Percentiles rank a stretch among this genome's conserved stretches.
phyloP scores from a whole-genome alignment of 2,797 vertebrate genomes.

The Eulemur rubriventer region DNA sequence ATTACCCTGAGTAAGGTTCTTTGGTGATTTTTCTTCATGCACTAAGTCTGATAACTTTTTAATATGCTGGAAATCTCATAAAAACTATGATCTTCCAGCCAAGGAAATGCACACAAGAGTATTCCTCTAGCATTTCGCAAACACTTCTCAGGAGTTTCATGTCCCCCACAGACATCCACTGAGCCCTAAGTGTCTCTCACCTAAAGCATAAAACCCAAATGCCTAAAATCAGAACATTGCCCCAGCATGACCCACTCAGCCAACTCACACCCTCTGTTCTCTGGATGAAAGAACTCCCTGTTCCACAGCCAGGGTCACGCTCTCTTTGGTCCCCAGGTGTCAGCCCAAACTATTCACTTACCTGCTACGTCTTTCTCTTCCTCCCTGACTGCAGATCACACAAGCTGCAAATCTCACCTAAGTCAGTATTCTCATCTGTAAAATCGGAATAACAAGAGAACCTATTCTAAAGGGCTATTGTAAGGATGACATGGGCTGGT shows the following conservation, averaged over 20 bases:
- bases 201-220: not conserved
- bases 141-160: not conserved
- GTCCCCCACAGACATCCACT: not conserved
- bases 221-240: not conserved
- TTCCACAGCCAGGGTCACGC: not conserved
- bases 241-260: not conserved
- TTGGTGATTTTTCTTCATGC: not conserved
- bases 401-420: too few relatives aligned
- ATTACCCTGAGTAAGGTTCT: not conserved
- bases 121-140: accelerated
- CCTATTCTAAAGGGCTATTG: not conserved
- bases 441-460: not conserved
- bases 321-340: not conserved
- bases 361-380: not conserved
- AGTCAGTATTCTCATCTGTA: not conserved
- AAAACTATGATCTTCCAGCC: not conserved
- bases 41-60: not conserved
- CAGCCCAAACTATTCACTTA: not conserved
- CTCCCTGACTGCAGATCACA: too few relatives aligned
- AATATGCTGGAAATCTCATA: not conserved
- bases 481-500: not conserved
- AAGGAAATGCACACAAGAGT: not conserved
- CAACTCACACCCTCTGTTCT: not conserved
- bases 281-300: not conserved
- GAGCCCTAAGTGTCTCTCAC: not conserved